Conservation (phyloP, 2,888 invertebrate genomes). For the Stenolophus ochropezus region DNA sequence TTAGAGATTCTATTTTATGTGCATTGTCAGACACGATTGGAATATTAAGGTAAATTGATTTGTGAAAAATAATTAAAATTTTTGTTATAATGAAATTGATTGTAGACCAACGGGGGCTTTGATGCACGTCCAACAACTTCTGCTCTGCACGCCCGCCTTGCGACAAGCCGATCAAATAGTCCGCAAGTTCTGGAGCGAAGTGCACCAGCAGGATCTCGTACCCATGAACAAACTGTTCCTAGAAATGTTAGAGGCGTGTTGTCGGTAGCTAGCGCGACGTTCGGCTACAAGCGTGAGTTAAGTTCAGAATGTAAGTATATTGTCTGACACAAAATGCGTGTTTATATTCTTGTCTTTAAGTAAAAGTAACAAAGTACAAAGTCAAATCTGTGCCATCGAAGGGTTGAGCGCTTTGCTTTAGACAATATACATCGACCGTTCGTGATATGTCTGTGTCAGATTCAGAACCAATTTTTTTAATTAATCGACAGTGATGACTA, state of each 20-base stretch:
- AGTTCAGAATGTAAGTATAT: constrained; percentile 50
- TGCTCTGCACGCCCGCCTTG: constrained; percentile 90
- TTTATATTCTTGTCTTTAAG: constrained; percentile 43
- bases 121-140: constrained; percentile 88
- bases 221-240: constrained; percentile 97
- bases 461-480: constrained; percentile 57
- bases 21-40: constrained; percentile 92
- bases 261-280: constrained; percentile 74
- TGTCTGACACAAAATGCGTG: constrained; percentile 50
- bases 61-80: background rate
- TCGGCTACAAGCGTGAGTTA: constrained; percentile 22
- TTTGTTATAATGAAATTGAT: constrained; percentile 51
- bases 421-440: constrained; percentile 55
- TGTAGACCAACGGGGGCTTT: constrained; percentile 82
- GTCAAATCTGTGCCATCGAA: constrained; percentile 55
- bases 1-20: constrained; percentile 90
- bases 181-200: constrained; percentile 91
- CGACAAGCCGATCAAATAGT: constrained; percentile 93
- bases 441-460: constrained; percentile 50
- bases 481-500: constrained; percentile 54
- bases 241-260: constrained; percentile 93
- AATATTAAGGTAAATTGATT: constrained; percentile 78
- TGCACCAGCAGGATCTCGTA: constrained; percentile 91
- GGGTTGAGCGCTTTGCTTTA: constrained; percentile 47
- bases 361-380: constrained; percentile 58